These are phyloP conservation scores for Dermolepida albohirtum DNA, from an alignment of 2,888 invertebrate species.

Conservation along the genomic window DNA sequence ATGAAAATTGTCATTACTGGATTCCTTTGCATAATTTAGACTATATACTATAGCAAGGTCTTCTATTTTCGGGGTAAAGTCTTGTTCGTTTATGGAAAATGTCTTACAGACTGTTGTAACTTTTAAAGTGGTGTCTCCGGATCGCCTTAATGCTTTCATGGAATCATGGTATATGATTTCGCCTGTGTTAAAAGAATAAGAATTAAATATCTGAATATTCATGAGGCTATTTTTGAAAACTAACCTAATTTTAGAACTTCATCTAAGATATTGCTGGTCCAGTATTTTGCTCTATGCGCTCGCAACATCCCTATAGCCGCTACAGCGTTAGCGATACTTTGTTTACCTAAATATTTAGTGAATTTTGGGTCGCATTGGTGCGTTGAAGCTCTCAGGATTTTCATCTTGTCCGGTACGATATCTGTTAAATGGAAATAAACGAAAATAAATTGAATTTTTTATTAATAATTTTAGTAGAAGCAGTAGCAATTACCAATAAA, in stretches of 20 bases:
- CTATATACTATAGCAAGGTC: slow-evolving; percentile 55
- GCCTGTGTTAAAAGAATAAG: slow-evolving; percentile 51
- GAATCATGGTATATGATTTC: slow-evolving; percentile 59
- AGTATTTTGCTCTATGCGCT: slow-evolving; percentile 59
- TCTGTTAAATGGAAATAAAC: slow-evolving; percentile 46
- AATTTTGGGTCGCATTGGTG: slow-evolving; percentile 60
- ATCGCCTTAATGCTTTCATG: slow-evolving; percentile 49
- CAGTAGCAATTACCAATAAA: slow-evolving; percentile 47
- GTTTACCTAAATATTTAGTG: slow-evolving; percentile 56
- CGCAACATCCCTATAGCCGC: slow-evolving; percentile 62
- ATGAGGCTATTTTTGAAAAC: too few relatives aligned
- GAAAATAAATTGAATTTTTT: background rate
- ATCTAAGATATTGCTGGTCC: slow-evolving; percentile 61
- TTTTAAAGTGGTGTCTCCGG: slow-evolving; percentile 46
- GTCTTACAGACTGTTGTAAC: slow-evolving; percentile 49
- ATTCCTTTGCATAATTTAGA: background rate
- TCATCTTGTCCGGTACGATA: slow-evolving; percentile 53
- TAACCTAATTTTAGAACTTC: slow-evolving; percentile 56
- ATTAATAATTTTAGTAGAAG: background rate
- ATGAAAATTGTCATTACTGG: background rate
- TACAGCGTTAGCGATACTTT: slow-evolving; percentile 60
- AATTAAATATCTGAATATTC: too few relatives aligned
- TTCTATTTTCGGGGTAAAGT: slow-evolving; percentile 56
- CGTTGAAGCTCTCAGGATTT: slow-evolving; percentile 60
- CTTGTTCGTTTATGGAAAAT: slow-evolving; percentile 53